Evolutionary conservation across 2,113 vertebrate species (phyloP).

Genomic region (Zosterops japonicus): DNA sequence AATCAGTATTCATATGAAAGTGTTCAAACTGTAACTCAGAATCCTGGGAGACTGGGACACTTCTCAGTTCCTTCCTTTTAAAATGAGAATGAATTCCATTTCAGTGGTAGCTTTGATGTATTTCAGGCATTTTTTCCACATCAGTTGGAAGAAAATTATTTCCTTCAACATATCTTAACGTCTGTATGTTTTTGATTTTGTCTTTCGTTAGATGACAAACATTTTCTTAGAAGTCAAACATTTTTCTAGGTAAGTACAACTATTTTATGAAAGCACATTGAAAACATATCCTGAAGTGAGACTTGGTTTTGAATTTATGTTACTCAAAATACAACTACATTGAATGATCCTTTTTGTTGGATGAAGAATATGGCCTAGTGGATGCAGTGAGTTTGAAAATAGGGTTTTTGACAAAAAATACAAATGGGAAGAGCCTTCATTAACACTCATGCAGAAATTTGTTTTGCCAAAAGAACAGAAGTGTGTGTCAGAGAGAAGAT

Average conservation of each 20-base stretch:
- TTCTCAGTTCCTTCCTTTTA: not conserved
- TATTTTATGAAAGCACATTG: not conserved
- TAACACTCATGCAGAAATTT: not conserved
- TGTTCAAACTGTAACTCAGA: not conserved
- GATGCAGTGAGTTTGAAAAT: not conserved
- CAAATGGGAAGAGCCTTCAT: not conserved
- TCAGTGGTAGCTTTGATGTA: not conserved
- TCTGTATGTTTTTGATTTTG: not conserved
- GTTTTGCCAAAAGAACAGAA: not conserved
- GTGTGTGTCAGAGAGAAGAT: not conserved
- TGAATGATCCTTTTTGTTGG: not conserved
- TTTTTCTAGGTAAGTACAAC: not conserved
- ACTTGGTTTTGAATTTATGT: not conserved
- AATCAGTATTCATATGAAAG: slow-evolving; percentile 12
- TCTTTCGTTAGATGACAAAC: not conserved
- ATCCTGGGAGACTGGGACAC: not conserved
- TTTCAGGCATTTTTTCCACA: not conserved
- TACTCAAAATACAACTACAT: not conserved
- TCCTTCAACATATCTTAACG: not conserved
- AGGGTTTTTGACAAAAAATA: not conserved
- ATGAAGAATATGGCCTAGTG: not conserved
- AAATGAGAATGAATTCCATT: slow-evolving; percentile 2
- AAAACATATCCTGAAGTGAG: not conserved
- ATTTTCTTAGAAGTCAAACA: not conserved
- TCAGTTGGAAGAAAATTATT: not conserved